Conservation (phyloP, 2,113 vertebrate species). For the Amphilophus citrinellus region DNA sequence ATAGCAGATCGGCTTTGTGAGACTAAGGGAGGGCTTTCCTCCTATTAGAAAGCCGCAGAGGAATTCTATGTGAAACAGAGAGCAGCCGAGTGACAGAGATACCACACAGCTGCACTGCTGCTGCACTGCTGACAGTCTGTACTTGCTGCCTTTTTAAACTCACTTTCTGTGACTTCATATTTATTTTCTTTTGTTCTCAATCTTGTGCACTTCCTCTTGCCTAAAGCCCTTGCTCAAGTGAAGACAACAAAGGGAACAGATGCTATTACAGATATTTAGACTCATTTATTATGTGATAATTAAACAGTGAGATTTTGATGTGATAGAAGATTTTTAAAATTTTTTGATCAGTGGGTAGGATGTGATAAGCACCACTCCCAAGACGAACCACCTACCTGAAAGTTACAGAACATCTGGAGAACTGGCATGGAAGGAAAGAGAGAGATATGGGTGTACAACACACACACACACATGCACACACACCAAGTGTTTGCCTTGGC, state of each 20-base stretch:
- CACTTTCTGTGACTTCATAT: conserved; percentile 19
- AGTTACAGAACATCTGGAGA: conserved; percentile 52
- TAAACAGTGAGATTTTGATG: not conserved
- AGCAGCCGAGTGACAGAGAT: conserved; percentile 71
- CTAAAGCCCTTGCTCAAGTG: conserved; percentile 5
- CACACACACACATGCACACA: conserved; percentile 61
- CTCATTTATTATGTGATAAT: not conserved
- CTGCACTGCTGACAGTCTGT: conserved; percentile 41
- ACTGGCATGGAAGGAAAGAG: not conserved
- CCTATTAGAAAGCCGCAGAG: conserved; percentile 71
- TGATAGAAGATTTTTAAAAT: not conserved
- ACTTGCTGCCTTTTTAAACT: conserved; percentile 6
- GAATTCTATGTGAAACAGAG: conserved; percentile 77
- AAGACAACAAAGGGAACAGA: conserved; percentile 15
- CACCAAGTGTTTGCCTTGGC: conserved; percentile 71
- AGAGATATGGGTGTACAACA: conserved; percentile 63
- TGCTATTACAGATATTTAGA: not conserved
- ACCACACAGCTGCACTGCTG: conserved; percentile 70
- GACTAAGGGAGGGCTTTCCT: conserved; percentile 24
- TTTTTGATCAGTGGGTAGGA: not conserved
- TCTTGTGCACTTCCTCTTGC: conserved; percentile 11
- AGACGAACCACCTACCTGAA: conserved; percentile 36
- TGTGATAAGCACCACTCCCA: not conserved
- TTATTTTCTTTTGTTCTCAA: conserved; percentile 14
- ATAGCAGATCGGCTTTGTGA: conserved; percentile 56